A percentile compares a stretch with the other conserved stretches of the same genome.
phyloP scores from a whole-genome alignment of 2,888 invertebrate species.

The Digitonthophagus gazella region DNA sequence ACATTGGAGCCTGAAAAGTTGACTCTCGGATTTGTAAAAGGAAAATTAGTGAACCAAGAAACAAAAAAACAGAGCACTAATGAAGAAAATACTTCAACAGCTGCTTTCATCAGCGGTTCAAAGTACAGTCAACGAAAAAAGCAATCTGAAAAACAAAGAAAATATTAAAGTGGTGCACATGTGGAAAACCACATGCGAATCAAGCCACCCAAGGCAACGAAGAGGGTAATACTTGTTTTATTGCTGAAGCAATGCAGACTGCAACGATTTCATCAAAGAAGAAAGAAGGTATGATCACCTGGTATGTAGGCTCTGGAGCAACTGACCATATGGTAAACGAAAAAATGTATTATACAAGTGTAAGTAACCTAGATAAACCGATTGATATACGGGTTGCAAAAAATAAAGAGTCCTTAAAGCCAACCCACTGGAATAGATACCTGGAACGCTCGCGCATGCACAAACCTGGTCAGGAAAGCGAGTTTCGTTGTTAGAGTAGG shows the following conservation, averaged over 20 bases:
- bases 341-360: slow-evolving; percentile 8
- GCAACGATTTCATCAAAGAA: background rate
- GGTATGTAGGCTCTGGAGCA: slow-evolving; percentile 1
- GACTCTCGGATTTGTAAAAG: too few species aligned
- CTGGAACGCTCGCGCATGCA: too few species aligned
- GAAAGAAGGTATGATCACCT: background rate
- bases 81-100: too few species aligned
- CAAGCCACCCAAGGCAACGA: too few species aligned
- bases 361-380: background rate
- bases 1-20: too few species aligned
- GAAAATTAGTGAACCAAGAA: too few species aligned
- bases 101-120: too few species aligned
- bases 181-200: slow-evolving; percentile 9
- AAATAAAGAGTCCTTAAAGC: background rate
- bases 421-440: too few species aligned
- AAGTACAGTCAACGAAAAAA: too few species aligned
- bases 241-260: background rate
- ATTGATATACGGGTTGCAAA: slow-evolving; percentile 18
- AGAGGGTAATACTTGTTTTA: background rate
- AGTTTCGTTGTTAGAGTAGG: slow-evolving; percentile 3
- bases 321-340: slow-evolving; percentile 19
- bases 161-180: background rate
- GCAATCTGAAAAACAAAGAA: too few species aligned
- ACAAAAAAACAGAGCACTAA: too few species aligned
- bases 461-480: too few species aligned